Evolutionary conservation across 2,113 vertebrate species (phyloP).

Genomic region (Nycticorax nycticorax): DNA sequence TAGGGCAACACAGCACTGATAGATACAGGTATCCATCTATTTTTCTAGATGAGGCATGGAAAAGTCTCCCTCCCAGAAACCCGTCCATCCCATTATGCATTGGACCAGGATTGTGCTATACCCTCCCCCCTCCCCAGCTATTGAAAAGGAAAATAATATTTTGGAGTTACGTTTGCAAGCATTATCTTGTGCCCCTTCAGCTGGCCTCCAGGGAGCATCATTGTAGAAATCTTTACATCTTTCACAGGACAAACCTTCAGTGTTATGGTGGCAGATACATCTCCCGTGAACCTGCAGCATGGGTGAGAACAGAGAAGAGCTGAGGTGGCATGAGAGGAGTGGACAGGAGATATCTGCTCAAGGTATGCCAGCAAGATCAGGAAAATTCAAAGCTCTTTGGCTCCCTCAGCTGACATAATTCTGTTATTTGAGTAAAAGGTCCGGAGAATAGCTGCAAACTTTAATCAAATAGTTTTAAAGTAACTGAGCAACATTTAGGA

Average conservation of each 20-base stretch:
- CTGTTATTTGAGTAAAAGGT: neutral
- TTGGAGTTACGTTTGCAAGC: conserved; percentile 80
- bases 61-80: neutral
- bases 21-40: neutral
- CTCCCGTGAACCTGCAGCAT: conserved; percentile 78
- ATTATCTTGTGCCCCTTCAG: conserved; percentile 60
- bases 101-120: neutral
- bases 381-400: conserved; percentile 57
- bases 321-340: neutral
- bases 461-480: neutral
- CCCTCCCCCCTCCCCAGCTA: neutral
- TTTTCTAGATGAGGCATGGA: neutral
- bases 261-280: conserved; percentile 87
- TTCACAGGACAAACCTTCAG: conserved; percentile 84
- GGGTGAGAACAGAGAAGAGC: neutral
- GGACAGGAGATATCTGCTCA: neutral
- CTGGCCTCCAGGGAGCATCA: conserved; percentile 87
- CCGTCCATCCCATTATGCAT: neutral
- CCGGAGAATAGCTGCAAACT: neutral
- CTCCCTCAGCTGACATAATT: conserved; percentile 58
- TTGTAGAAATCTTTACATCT: conserved; percentile 86
- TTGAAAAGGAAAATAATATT: neutral
- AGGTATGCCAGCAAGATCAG: neutral
- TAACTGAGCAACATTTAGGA: neutral
- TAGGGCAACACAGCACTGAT: neutral